A percentile compares a stretch with the other conserved stretches of the same genome.
Conservation (phyloP, 2,888 invertebrate genomes). For the Perizoma affinitatum region DNA sequence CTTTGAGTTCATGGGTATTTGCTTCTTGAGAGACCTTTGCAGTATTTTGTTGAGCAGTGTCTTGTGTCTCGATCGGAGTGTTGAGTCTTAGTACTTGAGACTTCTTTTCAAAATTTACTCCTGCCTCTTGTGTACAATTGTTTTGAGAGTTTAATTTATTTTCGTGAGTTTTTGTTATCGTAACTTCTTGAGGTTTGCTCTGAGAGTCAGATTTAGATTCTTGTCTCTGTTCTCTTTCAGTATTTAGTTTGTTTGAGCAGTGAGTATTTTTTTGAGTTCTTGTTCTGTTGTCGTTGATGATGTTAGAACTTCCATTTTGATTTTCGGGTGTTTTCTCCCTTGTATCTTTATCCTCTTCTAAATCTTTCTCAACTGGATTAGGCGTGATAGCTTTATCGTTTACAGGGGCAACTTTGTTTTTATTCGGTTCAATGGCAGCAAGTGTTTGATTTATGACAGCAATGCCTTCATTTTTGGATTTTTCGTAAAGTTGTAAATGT, state of each 20-base stretch:
- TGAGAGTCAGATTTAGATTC: neutral
- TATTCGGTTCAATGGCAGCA: neutral
- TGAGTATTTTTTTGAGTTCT: slow-evolving; percentile 8
- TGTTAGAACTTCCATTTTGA: slow-evolving; percentile 9
- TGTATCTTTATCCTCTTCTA: neutral
- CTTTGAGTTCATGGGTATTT: neutral
- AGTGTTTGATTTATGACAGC: slow-evolving; percentile 10
- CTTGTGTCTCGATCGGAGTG: neutral
- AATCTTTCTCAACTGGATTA: neutral
- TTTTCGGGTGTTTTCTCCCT: slow-evolving; percentile 3
- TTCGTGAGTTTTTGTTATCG: neutral
- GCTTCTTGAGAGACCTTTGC: neutral
- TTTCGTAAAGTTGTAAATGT: slow-evolving; percentile 17
- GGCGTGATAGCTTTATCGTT: neutral
- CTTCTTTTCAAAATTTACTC: neutral
- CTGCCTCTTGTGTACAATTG: slow-evolving; percentile 1
- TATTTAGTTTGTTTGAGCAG: neutral
- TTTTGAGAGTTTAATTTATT: neutral
- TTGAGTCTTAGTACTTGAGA: neutral
- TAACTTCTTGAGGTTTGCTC: neutral
- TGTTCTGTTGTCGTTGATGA: slow-evolving; percentile 8
- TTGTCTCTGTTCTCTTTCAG: neutral
- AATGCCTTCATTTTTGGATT: slow-evolving; percentile 15
- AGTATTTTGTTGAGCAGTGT: neutral
- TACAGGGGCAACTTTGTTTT: neutral